Conservation (phyloP, 2,113 vertebrate species). For the Donacobius atricapilla region DNA sequence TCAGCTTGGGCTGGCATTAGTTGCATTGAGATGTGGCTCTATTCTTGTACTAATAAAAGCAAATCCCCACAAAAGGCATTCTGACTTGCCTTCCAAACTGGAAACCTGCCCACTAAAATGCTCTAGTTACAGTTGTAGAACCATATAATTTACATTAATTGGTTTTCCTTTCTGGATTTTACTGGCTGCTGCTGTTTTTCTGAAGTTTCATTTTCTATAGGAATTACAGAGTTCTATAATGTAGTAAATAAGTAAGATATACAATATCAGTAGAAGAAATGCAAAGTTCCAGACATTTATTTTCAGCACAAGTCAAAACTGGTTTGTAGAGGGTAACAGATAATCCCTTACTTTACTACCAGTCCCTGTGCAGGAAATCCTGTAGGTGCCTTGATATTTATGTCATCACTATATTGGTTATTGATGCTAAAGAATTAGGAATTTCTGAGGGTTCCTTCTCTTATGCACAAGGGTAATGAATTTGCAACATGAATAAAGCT, state of each 20-base stretch:
- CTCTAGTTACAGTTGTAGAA: neutral
- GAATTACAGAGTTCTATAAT: neutral
- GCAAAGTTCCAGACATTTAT: neutral
- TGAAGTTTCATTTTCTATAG: neutral
- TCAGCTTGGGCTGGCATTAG: neutral
- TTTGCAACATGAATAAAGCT: neutral
- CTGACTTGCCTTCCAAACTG: neutral
- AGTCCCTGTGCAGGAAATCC: neutral
- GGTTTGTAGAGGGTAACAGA: neutral
- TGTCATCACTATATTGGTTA: neutral
- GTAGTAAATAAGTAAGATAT: neutral
- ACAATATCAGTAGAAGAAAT: neutral
- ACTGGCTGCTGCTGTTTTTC: neutral
- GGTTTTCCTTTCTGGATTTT: slow-evolving; percentile 2
- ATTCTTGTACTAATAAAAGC: neutral
- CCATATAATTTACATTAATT: neutral
- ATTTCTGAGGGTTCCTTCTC: neutral
- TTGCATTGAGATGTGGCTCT: neutral
- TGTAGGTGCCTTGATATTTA: neutral
- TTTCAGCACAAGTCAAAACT: neutral
- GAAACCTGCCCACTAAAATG: neutral
- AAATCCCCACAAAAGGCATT: neutral
- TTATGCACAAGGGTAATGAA: neutral
- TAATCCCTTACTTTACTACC: neutral
- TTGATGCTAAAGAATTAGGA: neutral